Percentiles rank a stretch among this genome's conserved stretches.
Evolutionary conservation across 2,888 invertebrate genomes (phyloP).

Genomic region (Andricus quercusramuli): DNA sequence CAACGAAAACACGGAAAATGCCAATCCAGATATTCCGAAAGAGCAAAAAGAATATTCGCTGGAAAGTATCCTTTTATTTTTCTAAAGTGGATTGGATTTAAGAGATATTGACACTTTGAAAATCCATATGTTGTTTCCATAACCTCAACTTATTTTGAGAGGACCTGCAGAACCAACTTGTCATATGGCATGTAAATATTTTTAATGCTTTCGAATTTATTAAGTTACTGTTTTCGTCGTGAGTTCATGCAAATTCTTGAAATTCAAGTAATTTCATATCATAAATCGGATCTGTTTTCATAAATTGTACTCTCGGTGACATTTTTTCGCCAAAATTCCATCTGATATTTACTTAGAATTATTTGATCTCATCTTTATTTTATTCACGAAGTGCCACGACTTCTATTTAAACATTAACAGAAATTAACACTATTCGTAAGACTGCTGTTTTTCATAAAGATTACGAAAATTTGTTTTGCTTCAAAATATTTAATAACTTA

Average conservation of each 20-base stretch:
- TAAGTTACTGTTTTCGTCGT: neutral
- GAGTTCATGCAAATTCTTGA: neutral
- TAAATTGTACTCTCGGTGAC: too few species aligned
- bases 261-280: slow-evolving; percentile 14
- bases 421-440: neutral
- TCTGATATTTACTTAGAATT: too few species aligned
- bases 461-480: neutral
- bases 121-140: slow-evolving; percentile 63
- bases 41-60: slow-evolving; percentile 68
- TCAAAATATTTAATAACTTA: neutral
- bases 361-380: too few species aligned
- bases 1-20: slow-evolving; percentile 42
- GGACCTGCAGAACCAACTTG: neutral
- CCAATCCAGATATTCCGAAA: slow-evolving; percentile 36
- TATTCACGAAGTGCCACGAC: neutral
- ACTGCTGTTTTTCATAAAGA: neutral
- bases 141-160: slow-evolving; percentile 53
- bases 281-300: neutral
- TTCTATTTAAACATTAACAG: neutral
- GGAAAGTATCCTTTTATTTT: slow-evolving; percentile 74
- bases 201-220: neutral
- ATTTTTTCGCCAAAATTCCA: too few species aligned
- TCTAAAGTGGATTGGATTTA: neutral
- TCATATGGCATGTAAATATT: neutral
- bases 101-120: slow-evolving; percentile 37